Base-by-base conservation (phyloP, 2,888 invertebrate genomes). In the Phengaris alcon region DNA sequence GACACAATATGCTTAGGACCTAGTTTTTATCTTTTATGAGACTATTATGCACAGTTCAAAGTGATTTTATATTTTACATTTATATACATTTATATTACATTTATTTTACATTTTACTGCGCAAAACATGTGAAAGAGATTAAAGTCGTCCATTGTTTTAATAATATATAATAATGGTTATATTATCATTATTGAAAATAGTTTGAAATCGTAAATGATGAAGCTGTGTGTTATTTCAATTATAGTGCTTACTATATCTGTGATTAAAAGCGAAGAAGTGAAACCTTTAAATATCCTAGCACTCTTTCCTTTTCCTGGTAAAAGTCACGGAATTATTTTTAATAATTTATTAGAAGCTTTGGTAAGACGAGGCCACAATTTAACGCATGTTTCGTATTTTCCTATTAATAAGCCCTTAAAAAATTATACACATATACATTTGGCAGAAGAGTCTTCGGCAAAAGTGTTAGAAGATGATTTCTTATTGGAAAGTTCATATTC, bases 321-420 rank as follows among this genome's bases (percentile, higher is more conserved):
- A 81, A 96, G 96, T 77, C 97, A 97, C 83, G 96, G 95, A 78
- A 93, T 94, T 73, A 95, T 95, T 6, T 96, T 95, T 81, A 87
- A 94, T 78, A 94, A 94, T 0, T 88, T 96, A 64, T 81, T 96
- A 8, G 89, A 88, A 22, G 95, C 94, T 77, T 84, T 97, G 73
- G 94, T 94, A 0, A 86, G 84, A 52, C 93, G 94, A 59, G 96
- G 96, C 0, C 96, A 97, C 82, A 93, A 95, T 77, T 82, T 96
- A 3, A 96, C 96, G 0, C 95, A 96, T 2, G 89, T 96, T 68
- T 95, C 95, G 0, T 94, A 95, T 82, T 96, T 95, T 77, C 95
- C 95, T 0, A 86, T 87, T 78, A 85, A 91, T 44, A 82, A 88
- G 52, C 85, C 90, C 0, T 73, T 90, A 4, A 82, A 87, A 9